phyloP scores from a whole-genome alignment of 1,140 invertebrate genomes.

The Pseudomyrmex cubaensis region DNA sequence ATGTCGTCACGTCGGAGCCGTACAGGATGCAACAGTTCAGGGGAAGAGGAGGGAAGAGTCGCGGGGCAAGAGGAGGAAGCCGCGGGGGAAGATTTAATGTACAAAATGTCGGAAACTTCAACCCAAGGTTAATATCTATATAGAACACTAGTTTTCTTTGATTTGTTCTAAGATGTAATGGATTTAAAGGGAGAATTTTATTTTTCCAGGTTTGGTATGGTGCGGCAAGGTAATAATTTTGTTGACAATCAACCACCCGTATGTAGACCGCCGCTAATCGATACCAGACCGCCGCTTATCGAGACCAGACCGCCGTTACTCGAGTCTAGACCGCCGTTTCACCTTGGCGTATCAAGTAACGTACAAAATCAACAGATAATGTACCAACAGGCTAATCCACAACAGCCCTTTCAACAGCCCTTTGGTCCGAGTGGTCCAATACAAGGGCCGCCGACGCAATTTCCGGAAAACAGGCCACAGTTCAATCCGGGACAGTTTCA shows the following conservation, averaged over 20 bases:
- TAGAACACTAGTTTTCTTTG: background rate
- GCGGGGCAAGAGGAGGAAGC: constrained; percentile 74
- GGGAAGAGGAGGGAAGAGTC: constrained; percentile 70
- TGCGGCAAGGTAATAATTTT: constrained; percentile 55
- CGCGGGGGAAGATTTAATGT: constrained; percentile 75
- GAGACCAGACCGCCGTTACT: constrained; percentile 73
- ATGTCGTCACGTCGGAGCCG: constrained; percentile 78
- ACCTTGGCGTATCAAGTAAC: constrained; percentile 70
- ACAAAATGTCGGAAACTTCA: constrained; percentile 69
- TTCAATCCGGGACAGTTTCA: constrained; percentile 76
- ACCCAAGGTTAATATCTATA: constrained; percentile 69
- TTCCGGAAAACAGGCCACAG: constrained; percentile 68
- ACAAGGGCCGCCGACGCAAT: constrained; percentile 66
- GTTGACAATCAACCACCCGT: constrained; percentile 72
- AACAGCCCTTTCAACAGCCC: constrained; percentile 67
- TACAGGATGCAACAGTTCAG: constrained; percentile 49
- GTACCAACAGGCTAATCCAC: constrained; percentile 71
- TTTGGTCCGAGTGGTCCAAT: constrained; percentile 69
- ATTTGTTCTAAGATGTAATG: background rate
- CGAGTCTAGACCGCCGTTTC: constrained; percentile 76
- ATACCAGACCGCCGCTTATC: constrained; percentile 74
- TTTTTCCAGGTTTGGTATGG: constrained; percentile 50
- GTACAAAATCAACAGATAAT: constrained; percentile 75
- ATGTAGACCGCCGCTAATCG: constrained; percentile 78
- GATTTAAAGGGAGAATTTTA: background rate